phyloP scores from a whole-genome alignment of 2,888 invertebrate species.

The Halictus ligatus region DNA sequence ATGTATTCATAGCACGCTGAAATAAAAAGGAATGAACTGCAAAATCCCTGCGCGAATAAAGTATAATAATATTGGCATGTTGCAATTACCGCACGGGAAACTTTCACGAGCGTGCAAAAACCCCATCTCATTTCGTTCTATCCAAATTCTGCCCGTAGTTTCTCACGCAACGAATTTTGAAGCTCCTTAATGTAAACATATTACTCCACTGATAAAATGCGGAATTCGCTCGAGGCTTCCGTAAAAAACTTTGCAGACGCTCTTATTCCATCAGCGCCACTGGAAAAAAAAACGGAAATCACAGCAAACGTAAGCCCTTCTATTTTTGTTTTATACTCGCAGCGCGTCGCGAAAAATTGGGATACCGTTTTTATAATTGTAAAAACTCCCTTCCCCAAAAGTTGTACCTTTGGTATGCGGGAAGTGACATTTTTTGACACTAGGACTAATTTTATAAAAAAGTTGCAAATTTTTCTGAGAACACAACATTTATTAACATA shows the following conservation, averaged over 20 bases:
- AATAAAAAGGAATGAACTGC: neutral
- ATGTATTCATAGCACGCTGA: neutral
- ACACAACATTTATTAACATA: too few species aligned
- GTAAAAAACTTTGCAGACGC: slow-evolving; percentile 10
- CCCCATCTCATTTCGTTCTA: neutral
- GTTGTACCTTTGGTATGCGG: neutral
- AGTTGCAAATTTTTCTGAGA: too few species aligned
- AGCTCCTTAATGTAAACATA: slow-evolving; percentile 9
- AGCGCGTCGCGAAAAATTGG: neutral
- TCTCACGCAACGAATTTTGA: slow-evolving; percentile 1
- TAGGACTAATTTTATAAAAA: too few species aligned
- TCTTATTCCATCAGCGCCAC: neutral
- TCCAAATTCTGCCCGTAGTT: neutral
- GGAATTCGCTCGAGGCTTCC: neutral
- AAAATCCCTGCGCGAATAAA: neutral
- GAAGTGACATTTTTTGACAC: neutral
- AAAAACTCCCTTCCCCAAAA: neutral
- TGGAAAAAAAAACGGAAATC: neutral
- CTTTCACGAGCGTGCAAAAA: neutral
- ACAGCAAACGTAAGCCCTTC: neutral
- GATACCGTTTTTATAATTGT: neutral
- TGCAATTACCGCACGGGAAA: neutral
- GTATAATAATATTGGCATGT: neutral
- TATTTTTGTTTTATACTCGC: neutral
- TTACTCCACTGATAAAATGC: slow-evolving; percentile 2